Percentiles rank a stretch among this genome's conserved stretches.
Conservation (phyloP, 2,113 vertebrate genomes). For the Rutilus rutilus region DNA sequence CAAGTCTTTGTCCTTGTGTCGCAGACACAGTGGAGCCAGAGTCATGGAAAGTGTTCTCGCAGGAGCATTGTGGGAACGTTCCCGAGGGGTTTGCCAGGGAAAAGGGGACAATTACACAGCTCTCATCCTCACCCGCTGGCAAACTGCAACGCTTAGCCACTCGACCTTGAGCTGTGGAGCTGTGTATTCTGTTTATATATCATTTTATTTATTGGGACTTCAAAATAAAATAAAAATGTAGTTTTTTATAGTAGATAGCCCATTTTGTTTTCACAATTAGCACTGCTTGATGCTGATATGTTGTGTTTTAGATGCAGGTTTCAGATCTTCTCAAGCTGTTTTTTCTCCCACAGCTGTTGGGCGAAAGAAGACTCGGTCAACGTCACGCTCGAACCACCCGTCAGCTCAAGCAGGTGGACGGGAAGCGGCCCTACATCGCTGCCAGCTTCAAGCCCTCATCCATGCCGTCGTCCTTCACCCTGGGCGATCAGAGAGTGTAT, state of each 20-base stretch:
- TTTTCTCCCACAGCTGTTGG: conserved; percentile 77
- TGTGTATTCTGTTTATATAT: not conserved
- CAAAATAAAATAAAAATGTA: too few relatives aligned
- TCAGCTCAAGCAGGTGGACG: conserved; percentile 86
- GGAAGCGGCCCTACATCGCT: conserved; percentile 88
- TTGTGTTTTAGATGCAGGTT: not conserved
- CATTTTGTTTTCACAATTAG: not conserved
- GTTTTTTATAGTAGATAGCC: conserved; percentile 6
- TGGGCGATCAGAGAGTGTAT: conserved; percentile 88
- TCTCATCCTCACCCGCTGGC: conserved; percentile 53
- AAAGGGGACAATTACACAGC: conserved; percentile 62
- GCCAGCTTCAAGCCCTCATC: conserved; percentile 82
- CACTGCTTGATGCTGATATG: not conserved
- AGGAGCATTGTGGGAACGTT: conserved; percentile 8
- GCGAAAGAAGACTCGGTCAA: conserved; percentile 80
- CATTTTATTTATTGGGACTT: not conserved
- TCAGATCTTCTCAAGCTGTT: not conserved
- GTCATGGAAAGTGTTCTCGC: not conserved
- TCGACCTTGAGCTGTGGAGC: conserved; percentile 64
- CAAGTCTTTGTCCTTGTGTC: not conserved
- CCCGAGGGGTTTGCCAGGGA: conserved; percentile 42
- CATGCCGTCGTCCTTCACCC: conserved; percentile 84
- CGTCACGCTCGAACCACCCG: conserved; percentile 82
- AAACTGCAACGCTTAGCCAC: not conserved
- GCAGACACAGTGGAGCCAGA: not conserved